Evolutionary conservation across 2,113 vertebrate species (phyloP).

Genomic region (Cynoglossus semilaevis): DNA sequence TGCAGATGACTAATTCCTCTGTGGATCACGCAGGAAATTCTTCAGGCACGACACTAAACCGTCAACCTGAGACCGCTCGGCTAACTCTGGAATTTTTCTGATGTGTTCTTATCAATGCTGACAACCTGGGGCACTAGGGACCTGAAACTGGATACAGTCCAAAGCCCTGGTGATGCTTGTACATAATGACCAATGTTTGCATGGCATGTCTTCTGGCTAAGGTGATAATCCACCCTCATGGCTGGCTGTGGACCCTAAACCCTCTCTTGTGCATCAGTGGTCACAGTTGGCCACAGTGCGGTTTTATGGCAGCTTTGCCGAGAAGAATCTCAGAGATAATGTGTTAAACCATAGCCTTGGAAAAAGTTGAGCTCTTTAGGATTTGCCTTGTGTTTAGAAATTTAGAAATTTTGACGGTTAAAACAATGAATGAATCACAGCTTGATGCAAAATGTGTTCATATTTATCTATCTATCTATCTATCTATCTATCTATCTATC

Average conservation of each 20-base stretch:
- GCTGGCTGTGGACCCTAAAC: constrained; percentile 40
- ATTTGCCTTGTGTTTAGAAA: constrained; percentile 2
- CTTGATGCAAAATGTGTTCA: too few relatives aligned
- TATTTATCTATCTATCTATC: too few relatives aligned
- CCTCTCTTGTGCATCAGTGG: constrained; percentile 30
- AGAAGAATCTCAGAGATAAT: constrained; percentile 19
- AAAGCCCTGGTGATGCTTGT: constrained; percentile 40
- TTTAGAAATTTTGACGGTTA: constrained; percentile 4
- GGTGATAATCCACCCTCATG: constrained; percentile 57
- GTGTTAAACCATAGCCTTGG: background rate
- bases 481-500: too few relatives aligned
- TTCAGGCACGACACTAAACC: constrained; percentile 41
- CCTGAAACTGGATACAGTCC: constrained; percentile 28
- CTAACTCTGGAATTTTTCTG: constrained; percentile 18
- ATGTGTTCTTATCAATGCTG: constrained; percentile 15
- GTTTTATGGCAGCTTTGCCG: background rate
- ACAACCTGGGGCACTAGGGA: constrained; percentile 5
- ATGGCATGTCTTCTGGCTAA: constrained; percentile 23
- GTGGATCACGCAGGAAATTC: constrained; percentile 69
- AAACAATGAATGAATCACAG: too few relatives aligned
- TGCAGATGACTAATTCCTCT: constrained; percentile 68
- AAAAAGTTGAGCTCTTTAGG: constrained; percentile 7
- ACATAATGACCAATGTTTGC: constrained; percentile 46
- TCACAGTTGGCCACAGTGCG: constrained; percentile 23
- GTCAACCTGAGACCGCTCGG: constrained; percentile 16